Percentiles rank a stretch among this genome's conserved stretches.
Conservation (phyloP, 2,797 vertebrate genomes). For the Oreonectes daqikongensis region DNA sequence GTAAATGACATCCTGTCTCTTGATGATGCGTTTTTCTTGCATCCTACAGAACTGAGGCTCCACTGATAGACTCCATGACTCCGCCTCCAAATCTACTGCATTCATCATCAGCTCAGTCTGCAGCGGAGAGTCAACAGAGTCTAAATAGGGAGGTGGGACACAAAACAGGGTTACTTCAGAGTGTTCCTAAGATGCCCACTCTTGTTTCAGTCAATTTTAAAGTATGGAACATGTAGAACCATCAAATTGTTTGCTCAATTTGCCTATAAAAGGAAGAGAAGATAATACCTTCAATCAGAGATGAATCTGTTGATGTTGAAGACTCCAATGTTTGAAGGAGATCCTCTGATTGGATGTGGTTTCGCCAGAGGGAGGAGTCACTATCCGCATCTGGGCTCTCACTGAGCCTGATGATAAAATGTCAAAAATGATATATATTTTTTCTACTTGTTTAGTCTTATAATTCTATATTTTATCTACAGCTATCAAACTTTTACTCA, state of each 20-base stretch:
- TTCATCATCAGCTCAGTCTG: conserved; percentile 81
- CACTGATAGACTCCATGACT: conserved; percentile 92
- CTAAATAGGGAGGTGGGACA: conserved; percentile 63
- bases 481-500: neutral
- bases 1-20: conserved; percentile 96
- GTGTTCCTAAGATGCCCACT: neutral
- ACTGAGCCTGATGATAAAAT: conserved; percentile 68
- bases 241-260: neutral
- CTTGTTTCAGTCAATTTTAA: neutral
- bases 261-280: neutral
- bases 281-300: conserved; percentile 84
- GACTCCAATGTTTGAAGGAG: conserved; percentile 77
- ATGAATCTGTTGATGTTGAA: conserved; percentile 82
- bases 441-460: neutral
- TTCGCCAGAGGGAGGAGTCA: conserved; percentile 73
- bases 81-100: conserved; percentile 84
- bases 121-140: conserved; percentile 81
- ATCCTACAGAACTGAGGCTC: conserved; percentile 86
- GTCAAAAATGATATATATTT: neutral
- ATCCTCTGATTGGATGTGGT: conserved; percentile 83
- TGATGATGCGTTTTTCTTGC: conserved; percentile 87
- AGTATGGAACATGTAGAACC: neutral
- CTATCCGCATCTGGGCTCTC: conserved; percentile 80
- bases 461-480: neutral
- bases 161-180: neutral